A percentile compares a stretch with the other conserved stretches of the same genome.
phyloP scores from a whole-genome alignment of 2,888 invertebrate genomes.

The Drosophila paramelanica region DNA sequence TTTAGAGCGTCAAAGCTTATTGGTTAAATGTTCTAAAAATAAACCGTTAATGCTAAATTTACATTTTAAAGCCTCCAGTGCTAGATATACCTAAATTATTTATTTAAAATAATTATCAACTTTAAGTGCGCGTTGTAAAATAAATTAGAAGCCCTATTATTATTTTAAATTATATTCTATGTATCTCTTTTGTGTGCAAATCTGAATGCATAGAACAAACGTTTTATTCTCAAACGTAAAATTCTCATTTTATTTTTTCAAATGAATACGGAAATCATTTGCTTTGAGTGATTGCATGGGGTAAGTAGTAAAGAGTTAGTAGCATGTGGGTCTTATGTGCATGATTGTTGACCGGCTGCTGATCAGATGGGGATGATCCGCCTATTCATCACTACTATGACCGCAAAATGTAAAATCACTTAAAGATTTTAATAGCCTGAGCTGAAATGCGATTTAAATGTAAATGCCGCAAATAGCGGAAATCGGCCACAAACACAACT shows the following conservation, averaged over 20 bases:
- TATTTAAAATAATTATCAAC: not conserved
- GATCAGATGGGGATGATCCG: not conserved
- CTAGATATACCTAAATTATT: no score
- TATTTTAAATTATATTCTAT: constrained; percentile 13
- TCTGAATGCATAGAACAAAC: constrained; percentile 5
- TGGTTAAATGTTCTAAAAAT: no score
- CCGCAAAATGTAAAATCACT: constrained; percentile 20
- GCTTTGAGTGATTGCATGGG: constrained; percentile 22
- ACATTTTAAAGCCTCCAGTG: no score
- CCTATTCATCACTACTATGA: constrained; percentile 32
- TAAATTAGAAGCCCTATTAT: not conserved
- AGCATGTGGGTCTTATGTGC: constrained; percentile 5
- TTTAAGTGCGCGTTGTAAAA: not conserved
- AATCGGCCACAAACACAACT: constrained; percentile 11
- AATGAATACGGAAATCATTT: constrained; percentile 43
- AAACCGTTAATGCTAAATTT: no score
- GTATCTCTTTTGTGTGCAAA: constrained; percentile 39
- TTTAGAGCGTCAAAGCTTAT: no score
- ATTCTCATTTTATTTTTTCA: constrained; percentile 14
- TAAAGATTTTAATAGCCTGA: constrained; percentile 15
- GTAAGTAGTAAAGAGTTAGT: constrained; percentile 3
- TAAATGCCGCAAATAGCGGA: constrained; percentile 36
- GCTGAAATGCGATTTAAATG: constrained; percentile 36
- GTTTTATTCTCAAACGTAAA: not conserved
- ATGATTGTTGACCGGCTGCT: constrained; percentile 1